Conservation (phyloP, 2,888 invertebrate genomes). For the Formica aserva region DNA sequence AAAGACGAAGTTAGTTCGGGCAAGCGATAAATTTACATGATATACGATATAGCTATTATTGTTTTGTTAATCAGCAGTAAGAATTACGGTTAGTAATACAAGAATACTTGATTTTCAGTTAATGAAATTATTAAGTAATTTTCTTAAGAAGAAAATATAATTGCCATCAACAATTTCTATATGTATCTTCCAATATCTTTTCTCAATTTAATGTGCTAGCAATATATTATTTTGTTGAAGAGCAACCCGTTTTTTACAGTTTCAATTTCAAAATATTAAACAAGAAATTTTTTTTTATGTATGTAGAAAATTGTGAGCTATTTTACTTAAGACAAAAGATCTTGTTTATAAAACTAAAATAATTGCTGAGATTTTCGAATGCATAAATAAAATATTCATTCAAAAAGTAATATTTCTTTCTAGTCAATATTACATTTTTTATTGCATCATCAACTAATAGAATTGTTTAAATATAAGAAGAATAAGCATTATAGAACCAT, state of each 20-base stretch:
- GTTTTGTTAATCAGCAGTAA: conserved; percentile 20
- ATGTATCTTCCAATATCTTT: not conserved
- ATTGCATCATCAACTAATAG: not conserved
- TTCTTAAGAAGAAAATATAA: conserved; percentile 13
- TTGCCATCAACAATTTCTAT: not conserved
- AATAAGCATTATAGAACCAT: not conserved
- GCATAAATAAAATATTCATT: conserved; percentile 16
- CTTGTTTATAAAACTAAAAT: conserved; percentile 15
- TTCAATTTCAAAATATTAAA: not conserved
- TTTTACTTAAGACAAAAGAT: not conserved
- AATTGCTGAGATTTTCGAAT: not conserved
- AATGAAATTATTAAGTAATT: conserved; percentile 15
- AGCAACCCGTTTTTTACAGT: not conserved
- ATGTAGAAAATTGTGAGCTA: not conserved
- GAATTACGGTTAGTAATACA: not conserved
- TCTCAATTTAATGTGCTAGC: too few species aligned
- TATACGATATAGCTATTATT: conserved; percentile 30
- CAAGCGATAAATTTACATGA: conserved; percentile 44
- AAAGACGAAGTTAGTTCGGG: conserved; percentile 23
- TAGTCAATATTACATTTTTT: not conserved
- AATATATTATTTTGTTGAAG: not conserved
- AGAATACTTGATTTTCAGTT: not conserved
- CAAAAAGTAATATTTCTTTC: not conserved
- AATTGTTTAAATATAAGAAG: not conserved
- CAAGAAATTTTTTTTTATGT: not conserved